These are phyloP conservation scores for Borostomias antarcticus DNA, from an alignment of 2,797 vertebrate genomes.

Conservation along the genomic window DNA sequence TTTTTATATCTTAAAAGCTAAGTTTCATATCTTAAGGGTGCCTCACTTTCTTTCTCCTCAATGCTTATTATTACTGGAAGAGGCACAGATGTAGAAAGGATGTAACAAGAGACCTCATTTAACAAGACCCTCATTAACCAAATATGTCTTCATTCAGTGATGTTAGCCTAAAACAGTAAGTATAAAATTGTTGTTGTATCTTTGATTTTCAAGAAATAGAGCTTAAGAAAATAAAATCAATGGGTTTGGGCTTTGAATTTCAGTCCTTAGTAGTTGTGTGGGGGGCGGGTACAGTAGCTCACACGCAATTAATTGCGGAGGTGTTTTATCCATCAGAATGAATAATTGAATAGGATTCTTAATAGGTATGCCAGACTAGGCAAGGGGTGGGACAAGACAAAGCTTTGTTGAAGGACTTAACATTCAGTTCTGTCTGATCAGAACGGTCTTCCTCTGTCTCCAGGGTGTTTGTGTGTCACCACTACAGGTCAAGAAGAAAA, in stretches of 20 bases:
- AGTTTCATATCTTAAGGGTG: constrained; percentile 62
- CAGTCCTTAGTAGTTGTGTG: constrained; percentile 64
- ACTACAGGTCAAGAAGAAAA: constrained; percentile 33
- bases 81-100: constrained; percentile 47
- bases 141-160: neutral
- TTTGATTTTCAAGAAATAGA: neutral
- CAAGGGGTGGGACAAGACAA: constrained; percentile 75
- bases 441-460: constrained; percentile 63
- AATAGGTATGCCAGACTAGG: constrained; percentile 80
- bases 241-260: constrained; percentile 43
- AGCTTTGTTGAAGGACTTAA: constrained; percentile 75
- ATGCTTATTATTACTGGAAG: constrained; percentile 40
- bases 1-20: no score
- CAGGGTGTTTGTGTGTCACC: constrained; percentile 56
- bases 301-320: constrained; percentile 80
- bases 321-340: constrained; percentile 85
- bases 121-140: neutral
- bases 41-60: constrained; percentile 48
- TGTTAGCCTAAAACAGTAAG: neutral
- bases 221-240: constrained; percentile 58
- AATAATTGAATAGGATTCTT: constrained; percentile 83
- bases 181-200: neutral
- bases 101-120: constrained; percentile 13
- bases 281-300: constrained; percentile 65
- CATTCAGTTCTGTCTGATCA: constrained; percentile 74